Percentiles rank a stretch among this genome's conserved stretches.
Evolutionary conservation across 2,797 vertebrate genomes (phyloP).

Genomic region (Craterocephalus amniculus): DNA sequence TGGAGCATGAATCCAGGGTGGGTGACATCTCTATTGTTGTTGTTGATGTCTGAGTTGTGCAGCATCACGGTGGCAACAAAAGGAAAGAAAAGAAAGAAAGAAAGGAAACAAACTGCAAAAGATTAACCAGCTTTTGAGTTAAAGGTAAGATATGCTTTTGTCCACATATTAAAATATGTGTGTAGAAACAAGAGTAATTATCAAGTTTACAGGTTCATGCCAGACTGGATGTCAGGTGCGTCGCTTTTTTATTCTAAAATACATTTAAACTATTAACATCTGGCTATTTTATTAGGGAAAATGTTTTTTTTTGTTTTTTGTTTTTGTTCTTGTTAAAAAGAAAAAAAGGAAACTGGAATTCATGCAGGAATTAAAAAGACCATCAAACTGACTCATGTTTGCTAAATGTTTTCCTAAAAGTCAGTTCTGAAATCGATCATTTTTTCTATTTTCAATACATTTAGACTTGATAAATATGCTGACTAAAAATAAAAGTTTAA

Average conservation of each 20-base stretch:
- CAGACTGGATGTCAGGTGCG: neutral
- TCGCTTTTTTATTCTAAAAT: neutral
- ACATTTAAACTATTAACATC: neutral
- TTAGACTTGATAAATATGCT: too few relatives aligned
- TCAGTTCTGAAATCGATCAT: neutral
- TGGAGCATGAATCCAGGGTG: constrained; percentile 65
- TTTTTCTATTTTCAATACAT: neutral
- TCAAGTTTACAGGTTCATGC: neutral
- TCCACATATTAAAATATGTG: neutral
- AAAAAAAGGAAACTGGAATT: neutral
- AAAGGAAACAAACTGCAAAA: constrained; percentile 4
- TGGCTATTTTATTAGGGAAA: neutral
- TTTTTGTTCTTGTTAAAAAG: too few relatives aligned
- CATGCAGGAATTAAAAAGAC: neutral
- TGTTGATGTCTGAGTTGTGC: constrained; percentile 22
- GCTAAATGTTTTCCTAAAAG: neutral
- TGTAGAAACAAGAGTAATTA: neutral
- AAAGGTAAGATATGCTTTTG: constrained; percentile 54
- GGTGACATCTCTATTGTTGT: constrained; percentile 38
- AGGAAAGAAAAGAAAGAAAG: neutral
- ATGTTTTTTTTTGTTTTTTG: neutral
- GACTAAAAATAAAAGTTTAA: neutral
- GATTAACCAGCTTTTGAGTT: constrained; percentile 20
- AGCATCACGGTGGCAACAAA: constrained; percentile 35
- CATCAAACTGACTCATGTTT: neutral